These are phyloP conservation scores for Argyresthia albistria DNA, from an alignment of 2,888 invertebrate species.

Conservation along the genomic window DNA sequence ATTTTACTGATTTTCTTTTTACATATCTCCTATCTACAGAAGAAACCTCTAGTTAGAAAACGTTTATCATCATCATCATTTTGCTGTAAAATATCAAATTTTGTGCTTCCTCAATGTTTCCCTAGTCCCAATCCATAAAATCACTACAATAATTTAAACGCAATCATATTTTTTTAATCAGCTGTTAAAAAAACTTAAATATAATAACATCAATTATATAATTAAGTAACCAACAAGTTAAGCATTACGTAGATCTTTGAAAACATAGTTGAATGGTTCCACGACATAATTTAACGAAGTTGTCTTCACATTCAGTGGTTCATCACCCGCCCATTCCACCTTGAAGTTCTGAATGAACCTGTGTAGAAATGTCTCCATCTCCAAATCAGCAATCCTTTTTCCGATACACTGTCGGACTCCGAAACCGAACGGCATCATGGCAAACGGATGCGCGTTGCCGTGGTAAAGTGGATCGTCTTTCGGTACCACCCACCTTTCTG, in stretches of 20 bases:
- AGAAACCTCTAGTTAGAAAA: too few relatives aligned
- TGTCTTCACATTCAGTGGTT: conserved; percentile 25
- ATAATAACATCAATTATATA: too few relatives aligned
- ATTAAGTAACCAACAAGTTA: neutral
- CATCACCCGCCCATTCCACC: conserved; percentile 33
- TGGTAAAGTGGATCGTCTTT: conserved; percentile 45
- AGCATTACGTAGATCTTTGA: conserved; percentile 31
- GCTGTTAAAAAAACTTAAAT: too few relatives aligned
- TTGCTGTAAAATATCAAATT: too few relatives aligned
- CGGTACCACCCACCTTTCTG: conserved; percentile 79
- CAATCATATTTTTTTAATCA: too few relatives aligned
- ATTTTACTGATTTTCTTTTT: too few relatives aligned
- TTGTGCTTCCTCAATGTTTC: too few relatives aligned
- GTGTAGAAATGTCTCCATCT: conserved; percentile 53
- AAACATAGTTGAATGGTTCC: conserved; percentile 42
- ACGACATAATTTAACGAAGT: conserved; percentile 34
- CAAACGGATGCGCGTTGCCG: conserved; percentile 71
- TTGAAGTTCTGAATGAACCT: conserved; percentile 31
- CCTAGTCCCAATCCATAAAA: too few relatives aligned
- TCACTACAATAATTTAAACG: too few relatives aligned
- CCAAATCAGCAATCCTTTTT: conserved; percentile 72
- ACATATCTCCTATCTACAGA: too few relatives aligned
- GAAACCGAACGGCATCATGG: conserved; percentile 76
- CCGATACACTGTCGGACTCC: conserved; percentile 80
- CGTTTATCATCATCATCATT: too few relatives aligned